These are phyloP conservation scores for Margaritifera margaritifera DNA, from an alignment of 2,888 invertebrate genomes.

Conservation along the genomic window DNA sequence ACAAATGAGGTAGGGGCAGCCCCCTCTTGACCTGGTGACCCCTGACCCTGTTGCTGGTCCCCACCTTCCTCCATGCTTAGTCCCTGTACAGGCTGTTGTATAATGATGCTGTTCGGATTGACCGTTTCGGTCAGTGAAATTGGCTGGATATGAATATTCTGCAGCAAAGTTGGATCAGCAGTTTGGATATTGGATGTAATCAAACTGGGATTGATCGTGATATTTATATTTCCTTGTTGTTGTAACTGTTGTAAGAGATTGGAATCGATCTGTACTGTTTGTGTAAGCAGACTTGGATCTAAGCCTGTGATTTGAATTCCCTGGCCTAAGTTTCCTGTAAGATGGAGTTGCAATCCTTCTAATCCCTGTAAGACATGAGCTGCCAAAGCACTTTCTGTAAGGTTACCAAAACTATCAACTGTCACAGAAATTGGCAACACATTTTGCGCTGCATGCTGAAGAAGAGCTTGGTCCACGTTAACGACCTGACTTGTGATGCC, in stretches of 20 bases:
- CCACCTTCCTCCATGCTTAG: constrained; percentile 33
- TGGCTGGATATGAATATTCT: constrained; percentile 56
- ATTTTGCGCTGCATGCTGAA: constrained; percentile 45
- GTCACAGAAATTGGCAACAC: constrained; percentile 63
- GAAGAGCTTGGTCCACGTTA: constrained; percentile 55
- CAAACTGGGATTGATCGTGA: constrained; percentile 67
- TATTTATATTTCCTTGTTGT: constrained; percentile 69
- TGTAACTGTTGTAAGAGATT: constrained; percentile 74
- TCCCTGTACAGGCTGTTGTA: constrained; percentile 56
- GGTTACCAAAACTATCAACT: constrained; percentile 43
- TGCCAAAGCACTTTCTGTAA: constrained; percentile 51
- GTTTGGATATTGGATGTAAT: constrained; percentile 27
- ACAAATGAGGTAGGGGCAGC: constrained; percentile 2
- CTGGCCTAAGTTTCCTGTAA: constrained; percentile 64
- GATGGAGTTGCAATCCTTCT: constrained; percentile 71
- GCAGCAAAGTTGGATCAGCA: constrained; percentile 53
- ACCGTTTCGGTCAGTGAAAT: constrained; percentile 48
- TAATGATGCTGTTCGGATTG: constrained; percentile 63
- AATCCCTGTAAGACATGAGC: constrained; percentile 65
- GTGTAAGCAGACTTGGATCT: constrained; percentile 70
- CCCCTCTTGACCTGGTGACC: constrained; percentile 20
- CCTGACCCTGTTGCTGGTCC: constrained; percentile 22
- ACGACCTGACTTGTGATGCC: constrained; percentile 38
- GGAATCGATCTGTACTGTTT: constrained; percentile 75
- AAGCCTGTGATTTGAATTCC: constrained; percentile 72